These are phyloP conservation scores for Euglossa dilemma DNA, from an alignment of 1,140 invertebrate genomes.

Conservation along the genomic window DNA sequence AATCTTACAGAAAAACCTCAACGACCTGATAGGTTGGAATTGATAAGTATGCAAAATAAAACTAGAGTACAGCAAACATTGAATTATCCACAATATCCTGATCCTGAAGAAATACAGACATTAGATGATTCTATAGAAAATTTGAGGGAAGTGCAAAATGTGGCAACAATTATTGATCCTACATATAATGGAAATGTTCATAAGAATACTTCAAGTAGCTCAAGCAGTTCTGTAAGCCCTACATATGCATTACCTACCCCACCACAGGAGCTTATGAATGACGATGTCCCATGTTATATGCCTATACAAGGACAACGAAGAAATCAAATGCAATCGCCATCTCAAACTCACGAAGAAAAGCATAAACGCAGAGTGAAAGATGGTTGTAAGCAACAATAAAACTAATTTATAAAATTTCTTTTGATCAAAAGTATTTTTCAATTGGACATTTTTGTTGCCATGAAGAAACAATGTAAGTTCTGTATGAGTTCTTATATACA, in stretches of 20 bases:
- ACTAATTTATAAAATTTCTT: background rate
- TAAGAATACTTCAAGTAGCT: constrained; percentile 76
- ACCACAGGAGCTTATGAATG: constrained; percentile 75
- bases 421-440: background rate
- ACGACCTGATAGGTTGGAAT: constrained; percentile 77
- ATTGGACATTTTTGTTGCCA: constrained; percentile 31
- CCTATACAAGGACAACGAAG: constrained; percentile 90
- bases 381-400: constrained; percentile 81
- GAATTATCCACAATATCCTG: constrained; percentile 74
- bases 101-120: constrained; percentile 81
- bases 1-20: constrained; percentile 73
- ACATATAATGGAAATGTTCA: constrained; percentile 76
- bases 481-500: constrained; percentile 2
- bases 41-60: constrained; percentile 66
- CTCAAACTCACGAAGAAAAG: constrained; percentile 82
- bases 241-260: constrained; percentile 74
- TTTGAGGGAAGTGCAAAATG: constrained; percentile 73
- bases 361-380: constrained; percentile 81
- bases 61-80: constrained; percentile 51
- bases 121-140: constrained; percentile 71
- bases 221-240: constrained; percentile 76
- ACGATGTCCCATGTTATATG: constrained; percentile 88
- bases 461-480: constrained; percentile 31
- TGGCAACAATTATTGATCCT: constrained; percentile 81
- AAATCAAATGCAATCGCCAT: constrained; percentile 78